These are phyloP conservation scores for Okamejei kenojei DNA, from an alignment of 2,797 vertebrate species.

Conservation along the genomic window DNA sequence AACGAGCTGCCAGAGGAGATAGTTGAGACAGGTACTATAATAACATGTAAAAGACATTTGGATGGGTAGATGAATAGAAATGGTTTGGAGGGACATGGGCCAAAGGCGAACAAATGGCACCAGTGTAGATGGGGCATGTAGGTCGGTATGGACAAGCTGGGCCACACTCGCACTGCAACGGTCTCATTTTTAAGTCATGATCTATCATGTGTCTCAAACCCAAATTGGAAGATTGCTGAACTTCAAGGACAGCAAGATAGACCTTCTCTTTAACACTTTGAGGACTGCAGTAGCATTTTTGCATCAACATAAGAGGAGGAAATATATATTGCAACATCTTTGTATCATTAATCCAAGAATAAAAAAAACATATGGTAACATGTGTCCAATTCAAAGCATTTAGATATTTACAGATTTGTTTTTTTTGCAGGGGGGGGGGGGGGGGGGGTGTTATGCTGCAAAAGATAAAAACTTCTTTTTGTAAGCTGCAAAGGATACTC, in stretches of 20 bases:
- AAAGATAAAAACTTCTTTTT: conserved; percentile 2
- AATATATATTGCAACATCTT: not conserved
- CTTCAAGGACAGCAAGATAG: not conserved
- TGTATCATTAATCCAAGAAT: not conserved
- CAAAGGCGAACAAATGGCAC: too few relatives aligned
- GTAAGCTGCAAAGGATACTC: conserved; percentile 34
- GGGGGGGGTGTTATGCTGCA: not conserved
- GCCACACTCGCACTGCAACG: not conserved
- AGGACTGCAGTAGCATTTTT: conserved; percentile 36
- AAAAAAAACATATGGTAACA: not conserved
- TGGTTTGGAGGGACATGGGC: too few relatives aligned
- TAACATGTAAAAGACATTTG: too few relatives aligned
- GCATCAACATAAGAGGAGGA: not conserved
- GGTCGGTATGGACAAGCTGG: too few relatives aligned
- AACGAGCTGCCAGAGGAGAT: too few relatives aligned
- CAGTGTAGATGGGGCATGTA: too few relatives aligned
- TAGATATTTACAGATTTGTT: not conserved
- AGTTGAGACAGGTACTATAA: too few relatives aligned
- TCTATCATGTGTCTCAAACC: not conserved
- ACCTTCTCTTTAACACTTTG: conserved; percentile 34
- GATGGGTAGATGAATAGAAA: too few relatives aligned
- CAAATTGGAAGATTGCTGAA: not conserved
- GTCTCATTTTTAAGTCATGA: not conserved
- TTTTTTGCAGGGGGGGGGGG: not conserved
- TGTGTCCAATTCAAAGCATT: conserved; percentile 12